Evolutionary conservation across 2,888 invertebrate species (phyloP), one percentile per base, ranked within the genome.

Genomic region (Drosophila buzzatii): DNA sequence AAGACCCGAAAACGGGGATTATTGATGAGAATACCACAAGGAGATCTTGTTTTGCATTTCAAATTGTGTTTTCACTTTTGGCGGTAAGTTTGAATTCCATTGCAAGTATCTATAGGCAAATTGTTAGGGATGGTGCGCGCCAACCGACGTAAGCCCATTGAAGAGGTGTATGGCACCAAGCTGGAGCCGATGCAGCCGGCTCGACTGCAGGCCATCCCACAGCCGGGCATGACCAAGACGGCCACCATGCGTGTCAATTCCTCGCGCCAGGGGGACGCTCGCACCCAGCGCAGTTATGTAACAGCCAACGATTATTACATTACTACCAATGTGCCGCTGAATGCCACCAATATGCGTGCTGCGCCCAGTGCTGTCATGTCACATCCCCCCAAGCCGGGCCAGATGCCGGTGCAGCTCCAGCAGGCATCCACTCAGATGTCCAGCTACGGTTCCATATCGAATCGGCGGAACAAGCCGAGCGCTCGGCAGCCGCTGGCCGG

Each of bases 141-240:
- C 35, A 79, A 49, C 69, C 77, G 90, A 51, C 91, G 91, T 18
- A 91, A 92, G 65, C 81, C 85, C 31, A 78, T 92, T 57, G 92
- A 92, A 44, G 92, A 92, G 67, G 84, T 92, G 0, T 92, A 92
- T 31, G 85, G 89, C 14, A 45, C 77, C 41, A 91, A 91, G 76
- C 55, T 86, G 58, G 87, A 91, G 33, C 14, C 80, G 9, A 20
- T 77, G 45, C 76, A 63, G 27, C 73, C 75, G 2, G 70, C 60
- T 37, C 74, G 88, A 66, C 76, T 83, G 7, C 83, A 82, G 65
- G 47, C 51, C 5, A 37, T 67, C 0, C 45, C 72, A 0, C 81
- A 81, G 2, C 65, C 66, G 16, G 74, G 70, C 37, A 80, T 75
- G 62, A 80, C 80, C 20, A 86, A 77, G 41, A 74, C 83, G 0